A percentile compares a stretch with the other conserved stretches of the same genome.
Conservation (phyloP, 2,888 invertebrate species). For the Caenorhabditis panamensis region DNA sequence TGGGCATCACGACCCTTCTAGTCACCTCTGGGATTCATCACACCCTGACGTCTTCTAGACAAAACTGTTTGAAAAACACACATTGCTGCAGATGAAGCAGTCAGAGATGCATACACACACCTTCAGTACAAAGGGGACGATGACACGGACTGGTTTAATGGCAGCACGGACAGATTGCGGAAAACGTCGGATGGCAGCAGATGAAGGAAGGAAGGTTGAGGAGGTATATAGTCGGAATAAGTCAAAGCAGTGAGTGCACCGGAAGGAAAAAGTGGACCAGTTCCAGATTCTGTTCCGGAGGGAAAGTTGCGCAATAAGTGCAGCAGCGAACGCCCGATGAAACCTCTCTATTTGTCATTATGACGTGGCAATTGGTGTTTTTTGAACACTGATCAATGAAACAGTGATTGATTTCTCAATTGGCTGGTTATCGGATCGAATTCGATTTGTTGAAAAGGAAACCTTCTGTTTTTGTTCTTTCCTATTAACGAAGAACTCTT, state of each 20-base stretch:
- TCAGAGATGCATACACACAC: slow-evolving; percentile 28
- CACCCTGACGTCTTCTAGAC: slow-evolving; percentile 20
- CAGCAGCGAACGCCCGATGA: slow-evolving; percentile 10
- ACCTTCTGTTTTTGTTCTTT: not conserved
- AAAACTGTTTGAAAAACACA: slow-evolving; percentile 42
- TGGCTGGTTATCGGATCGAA: not conserved
- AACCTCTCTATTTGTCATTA: not conserved
- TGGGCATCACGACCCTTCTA: not conserved
- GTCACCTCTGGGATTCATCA: not conserved
- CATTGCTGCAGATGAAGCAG: not conserved
- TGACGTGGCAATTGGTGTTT: slow-evolving; percentile 1
- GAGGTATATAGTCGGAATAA: slow-evolving; percentile 46
- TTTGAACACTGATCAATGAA: slow-evolving; percentile 1
- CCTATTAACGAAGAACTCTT: not conserved
- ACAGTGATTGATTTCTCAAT: too few relatives aligned
- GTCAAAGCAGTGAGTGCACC: slow-evolving; percentile 1
- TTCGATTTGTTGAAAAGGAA: not conserved
- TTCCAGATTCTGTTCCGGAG: slow-evolving; percentile 3
- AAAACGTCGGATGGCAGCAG: slow-evolving; percentile 14
- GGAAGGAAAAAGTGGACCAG: slow-evolving; percentile 14
- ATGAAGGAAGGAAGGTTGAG: slow-evolving; percentile 8
- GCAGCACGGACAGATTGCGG: slow-evolving; percentile 51
- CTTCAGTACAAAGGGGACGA: slow-evolving; percentile 42
- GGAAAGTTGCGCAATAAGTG: slow-evolving; percentile 5
- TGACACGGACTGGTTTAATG: slow-evolving; percentile 47